Evolutionary conservation across 1,140 invertebrate species (phyloP), one percentile per base, ranked within the genome.

Genomic region (Chlorops oryzae): DNA sequence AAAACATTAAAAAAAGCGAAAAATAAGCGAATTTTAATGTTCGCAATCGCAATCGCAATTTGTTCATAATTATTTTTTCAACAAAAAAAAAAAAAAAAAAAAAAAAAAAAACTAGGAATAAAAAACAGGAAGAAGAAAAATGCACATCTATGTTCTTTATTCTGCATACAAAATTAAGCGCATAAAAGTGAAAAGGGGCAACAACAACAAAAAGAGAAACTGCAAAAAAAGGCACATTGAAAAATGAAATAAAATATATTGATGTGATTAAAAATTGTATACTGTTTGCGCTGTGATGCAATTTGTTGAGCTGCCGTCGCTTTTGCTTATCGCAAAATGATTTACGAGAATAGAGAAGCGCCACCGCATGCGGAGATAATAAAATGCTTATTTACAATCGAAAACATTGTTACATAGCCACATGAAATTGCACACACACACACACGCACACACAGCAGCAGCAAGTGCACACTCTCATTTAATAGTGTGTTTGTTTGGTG

Each of bases 301-400:
- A 47, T 47, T 47, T 47, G 45, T 47, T 47, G 32, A 47, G 45
- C 45, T 47, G 25, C 34, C n/a, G 45, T n/a, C n/a, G n/a, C n/a
- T n/a, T n/a, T n/a, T 22, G 45, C 45, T 47, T 47, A 47, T 47
- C 45, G 32, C 32, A 24, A n/a, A 47, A 47, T 47, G 45, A 47
- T 47, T 47, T 47, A 47, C 32, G 45, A 24, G 42, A 17, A 9
- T 32, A 32, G 17, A 21, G 27, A 17, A 43, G 22, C 42, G 23
- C 23, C 3, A 21, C 9, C 22, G 0, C 28, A 15, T 2, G 23
- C 20, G n/a, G n/a, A n/a, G n/a, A n/a, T n/a, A n/a, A n/a, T n/a
- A n/a, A n/a, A n/a, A n/a, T n/a, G n/a, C n/a, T n/a, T n/a, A n/a
- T n/a, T n/a, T n/a, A n/a, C n/a, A n/a, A n/a, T n/a, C n/a, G n/a